Percentiles rank a stretch among this genome's conserved stretches.
Conservation (phyloP, 2,797 vertebrate genomes). For the Mormyrus hasselquistii region DNA sequence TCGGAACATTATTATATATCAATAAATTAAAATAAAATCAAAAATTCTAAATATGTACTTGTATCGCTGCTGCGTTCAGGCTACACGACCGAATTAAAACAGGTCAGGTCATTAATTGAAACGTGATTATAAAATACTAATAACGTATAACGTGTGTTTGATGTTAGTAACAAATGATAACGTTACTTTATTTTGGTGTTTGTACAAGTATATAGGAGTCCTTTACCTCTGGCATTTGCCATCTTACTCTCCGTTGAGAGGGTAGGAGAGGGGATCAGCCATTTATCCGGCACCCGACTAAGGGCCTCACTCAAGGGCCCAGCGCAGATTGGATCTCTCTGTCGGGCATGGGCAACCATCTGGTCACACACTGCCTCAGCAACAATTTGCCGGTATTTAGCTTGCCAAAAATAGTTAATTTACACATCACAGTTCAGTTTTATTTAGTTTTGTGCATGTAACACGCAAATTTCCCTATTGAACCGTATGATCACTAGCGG, state of each 20-base stretch:
- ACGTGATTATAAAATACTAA: background rate
- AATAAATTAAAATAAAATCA: background rate
- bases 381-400: background rate
- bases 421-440: background rate
- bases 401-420: background rate
- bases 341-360: background rate
- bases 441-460: background rate
- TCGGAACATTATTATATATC: background rate
- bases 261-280: background rate
- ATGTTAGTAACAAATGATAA: background rate
- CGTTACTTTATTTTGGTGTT: background rate
- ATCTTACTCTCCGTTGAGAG: background rate
- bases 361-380: background rate
- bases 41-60: background rate
- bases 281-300: background rate
- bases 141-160: background rate
- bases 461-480: background rate
- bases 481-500: background rate
- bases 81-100: background rate
- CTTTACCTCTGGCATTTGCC: background rate
- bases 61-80: background rate
- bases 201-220: background rate
- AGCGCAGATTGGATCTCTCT: background rate
- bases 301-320: background rate
- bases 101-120: background rate